phyloP scores from a whole-genome alignment of 2,113 vertebrate genomes.

The Charadrius vociferus region DNA sequence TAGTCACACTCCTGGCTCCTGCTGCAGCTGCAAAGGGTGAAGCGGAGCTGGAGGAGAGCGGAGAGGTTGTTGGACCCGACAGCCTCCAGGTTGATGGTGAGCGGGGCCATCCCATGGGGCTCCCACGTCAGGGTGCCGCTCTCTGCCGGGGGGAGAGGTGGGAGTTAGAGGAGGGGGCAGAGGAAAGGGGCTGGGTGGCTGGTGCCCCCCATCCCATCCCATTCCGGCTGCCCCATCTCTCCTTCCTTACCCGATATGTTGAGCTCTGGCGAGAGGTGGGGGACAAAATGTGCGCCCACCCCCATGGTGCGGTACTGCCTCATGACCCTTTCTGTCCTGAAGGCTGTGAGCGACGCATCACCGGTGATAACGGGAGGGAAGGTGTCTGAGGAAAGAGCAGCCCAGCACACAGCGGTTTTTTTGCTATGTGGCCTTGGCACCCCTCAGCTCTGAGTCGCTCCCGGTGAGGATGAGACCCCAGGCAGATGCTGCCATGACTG shows the following conservation, averaged over 20 bases:
- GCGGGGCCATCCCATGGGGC: rapidly evolving
- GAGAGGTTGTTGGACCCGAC: conserved; percentile 38
- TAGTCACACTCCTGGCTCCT: conserved; percentile 51
- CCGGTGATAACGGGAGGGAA: conserved; percentile 14
- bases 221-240: not conserved
- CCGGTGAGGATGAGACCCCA: not conserved
- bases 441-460: not conserved
- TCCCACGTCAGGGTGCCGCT: not conserved
- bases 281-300: not conserved
- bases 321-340: conserved; percentile 27
- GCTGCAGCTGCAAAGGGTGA: conserved; percentile 58
- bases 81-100: conserved; percentile 10
- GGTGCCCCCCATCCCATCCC: not conserved
- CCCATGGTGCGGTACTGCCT: not conserved
- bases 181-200: not conserved
- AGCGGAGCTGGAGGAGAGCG: conserved; percentile 21
- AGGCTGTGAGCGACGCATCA: not conserved
- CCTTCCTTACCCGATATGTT: conserved; percentile 19
- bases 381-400: conserved; percentile 29
- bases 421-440: not conserved
- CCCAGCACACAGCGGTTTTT: not conserved
- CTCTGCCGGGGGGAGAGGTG: not conserved
- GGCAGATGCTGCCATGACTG: not conserved
- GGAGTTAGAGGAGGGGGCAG: not conserved
- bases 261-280: conserved; percentile 14